Evolutionary conservation across 2,113 vertebrate species (phyloP), one percentile per base, ranked within the genome.

Genomic region (Ivindomyrus marchei): DNA sequence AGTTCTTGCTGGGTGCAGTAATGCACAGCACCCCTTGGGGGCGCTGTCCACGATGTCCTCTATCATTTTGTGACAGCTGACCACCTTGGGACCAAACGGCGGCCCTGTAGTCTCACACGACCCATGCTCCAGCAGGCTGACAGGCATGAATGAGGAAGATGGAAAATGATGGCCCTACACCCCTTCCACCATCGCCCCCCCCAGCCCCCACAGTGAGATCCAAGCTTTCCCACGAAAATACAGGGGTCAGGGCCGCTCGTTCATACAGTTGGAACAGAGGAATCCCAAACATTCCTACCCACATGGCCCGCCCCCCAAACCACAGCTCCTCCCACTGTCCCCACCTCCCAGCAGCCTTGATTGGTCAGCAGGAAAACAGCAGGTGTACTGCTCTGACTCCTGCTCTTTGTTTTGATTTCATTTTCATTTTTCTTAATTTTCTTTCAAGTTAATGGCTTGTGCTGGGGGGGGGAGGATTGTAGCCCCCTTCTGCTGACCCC

Each of bases 231-330:
- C 70, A 77, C 70, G 70, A 77, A 77, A 77, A 77, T 31, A 77
- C 70, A 77, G 31, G 31, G 70, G 70, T 77, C 70, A 77, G 11
- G 70, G 31, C 87, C 36, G 11, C 90, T 62, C 92, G 91, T 91
- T 93, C 91, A 62, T 91, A 93, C 91, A 91, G 92, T 93, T 93
- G 92, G 85, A 87, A 87, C 42, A 13, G 27, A 50, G 92, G 91
- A 92, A 93, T 93, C 92, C 91, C 91, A 92, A 93, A 92, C 93
- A 92, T 58, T 90, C 77, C 49, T 27, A 36, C 21, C 42, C 6
- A 27, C 42, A 39, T 17, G n/a, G 27, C 66, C 58, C 77, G 15
- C 85, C 46, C 52, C 85, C 15, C 27, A 21, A 11, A 66, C 70
- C 53, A 11, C 15, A 21, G 31, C 8, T 31, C 88, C 31, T 36